Percentiles rank a stretch among this genome's conserved stretches.
Evolutionary conservation across 2,113 vertebrate genomes (phyloP).

Genomic region (Elephantulus edwardii): DNA sequence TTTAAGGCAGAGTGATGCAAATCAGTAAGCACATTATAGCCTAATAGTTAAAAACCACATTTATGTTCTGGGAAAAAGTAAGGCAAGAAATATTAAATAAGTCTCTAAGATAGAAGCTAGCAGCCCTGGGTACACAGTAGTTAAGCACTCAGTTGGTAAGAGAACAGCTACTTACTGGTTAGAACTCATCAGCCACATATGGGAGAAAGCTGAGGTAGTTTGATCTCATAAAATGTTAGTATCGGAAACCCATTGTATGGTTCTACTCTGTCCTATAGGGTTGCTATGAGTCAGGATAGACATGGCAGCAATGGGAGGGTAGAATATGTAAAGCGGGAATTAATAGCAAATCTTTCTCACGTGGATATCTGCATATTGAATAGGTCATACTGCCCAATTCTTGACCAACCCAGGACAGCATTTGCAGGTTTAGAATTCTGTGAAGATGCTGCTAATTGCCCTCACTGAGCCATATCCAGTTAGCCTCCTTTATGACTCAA

Average conservation of each 20-base stretch:
- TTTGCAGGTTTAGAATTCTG: background rate
- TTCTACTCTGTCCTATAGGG: background rate
- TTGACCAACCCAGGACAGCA: rapidly evolving
- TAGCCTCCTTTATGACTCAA: background rate
- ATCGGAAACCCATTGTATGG: background rate
- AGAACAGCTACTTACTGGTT: background rate
- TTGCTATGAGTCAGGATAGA: background rate
- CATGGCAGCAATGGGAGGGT: background rate
- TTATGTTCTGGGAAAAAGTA: background rate
- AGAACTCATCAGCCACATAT: background rate
- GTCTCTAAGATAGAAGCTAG: background rate
- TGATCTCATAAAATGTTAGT: no score
- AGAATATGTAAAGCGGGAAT: background rate
- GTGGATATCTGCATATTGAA: background rate
- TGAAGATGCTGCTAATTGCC: background rate
- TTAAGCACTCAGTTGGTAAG: background rate
- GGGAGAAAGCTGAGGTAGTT: no score
- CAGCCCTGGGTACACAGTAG: background rate
- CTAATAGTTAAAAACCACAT: background rate
- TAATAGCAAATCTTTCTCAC: background rate
- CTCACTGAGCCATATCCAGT: background rate
- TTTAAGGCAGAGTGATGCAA: background rate
- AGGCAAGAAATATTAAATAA: background rate
- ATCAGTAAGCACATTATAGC: background rate
- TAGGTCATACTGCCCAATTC: background rate